phyloP scores from a whole-genome alignment of 1,140 invertebrate species.

The Pinna nobilis region DNA sequence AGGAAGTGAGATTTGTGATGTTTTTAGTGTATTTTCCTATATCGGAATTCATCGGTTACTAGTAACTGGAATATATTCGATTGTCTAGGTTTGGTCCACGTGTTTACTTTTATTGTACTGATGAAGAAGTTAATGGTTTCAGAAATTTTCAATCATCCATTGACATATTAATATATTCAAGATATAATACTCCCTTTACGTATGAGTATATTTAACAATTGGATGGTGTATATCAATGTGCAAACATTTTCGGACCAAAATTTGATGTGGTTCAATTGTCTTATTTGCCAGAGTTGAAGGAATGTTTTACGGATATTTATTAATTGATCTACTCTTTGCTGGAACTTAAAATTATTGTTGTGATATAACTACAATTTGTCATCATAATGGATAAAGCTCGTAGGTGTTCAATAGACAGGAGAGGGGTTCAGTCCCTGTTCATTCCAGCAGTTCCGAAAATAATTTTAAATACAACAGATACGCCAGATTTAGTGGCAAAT shows the following conservation, averaged over 20 bases:
- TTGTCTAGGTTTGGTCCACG: no score
- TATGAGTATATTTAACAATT: no score
- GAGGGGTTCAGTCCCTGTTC: slow-evolving; percentile 40
- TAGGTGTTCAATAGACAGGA: slow-evolving; percentile 24
- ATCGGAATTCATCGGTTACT: no score
- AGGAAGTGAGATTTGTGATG: no score
- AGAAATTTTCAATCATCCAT: no score
- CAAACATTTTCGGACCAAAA: neutral
- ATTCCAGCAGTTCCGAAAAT: slow-evolving; percentile 44
- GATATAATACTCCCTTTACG: neutral
- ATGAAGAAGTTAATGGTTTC: no score
- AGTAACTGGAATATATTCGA: no score
- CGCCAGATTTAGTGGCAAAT: neutral
- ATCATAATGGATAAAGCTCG: slow-evolving; percentile 13
- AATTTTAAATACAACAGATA: slow-evolving; percentile 27
- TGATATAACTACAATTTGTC: neutral
- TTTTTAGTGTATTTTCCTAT: no score
- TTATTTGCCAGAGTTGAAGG: neutral
- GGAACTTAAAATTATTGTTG: neutral
- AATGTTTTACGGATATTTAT: neutral
- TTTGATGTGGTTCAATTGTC: neutral
- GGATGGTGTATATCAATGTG: neutral
- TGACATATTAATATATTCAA: no score
- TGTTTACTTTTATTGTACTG: no score
- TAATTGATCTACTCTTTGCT: neutral